A percentile compares a stretch with the other conserved stretches of the same genome.
Conservation (phyloP, 1,140 invertebrate species). For the Thalassaphorura encarpata region DNA sequence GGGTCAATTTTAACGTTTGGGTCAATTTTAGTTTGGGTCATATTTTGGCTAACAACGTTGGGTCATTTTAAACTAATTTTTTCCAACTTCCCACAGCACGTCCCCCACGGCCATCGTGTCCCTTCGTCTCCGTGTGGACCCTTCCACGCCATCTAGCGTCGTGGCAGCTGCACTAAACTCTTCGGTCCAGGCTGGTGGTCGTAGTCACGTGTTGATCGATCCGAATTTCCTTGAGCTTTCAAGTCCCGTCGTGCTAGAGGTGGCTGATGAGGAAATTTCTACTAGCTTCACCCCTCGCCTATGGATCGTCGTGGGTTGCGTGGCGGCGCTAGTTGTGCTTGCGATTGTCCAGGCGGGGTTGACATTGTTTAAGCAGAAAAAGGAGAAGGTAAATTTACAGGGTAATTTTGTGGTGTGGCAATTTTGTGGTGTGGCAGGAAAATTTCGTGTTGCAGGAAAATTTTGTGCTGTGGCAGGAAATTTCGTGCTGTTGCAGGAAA, state of each 20-base stretch:
- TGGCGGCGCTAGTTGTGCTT: slow-evolving; percentile 63
- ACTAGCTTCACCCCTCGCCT: slow-evolving; percentile 37
- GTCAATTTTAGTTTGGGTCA: too few species aligned
- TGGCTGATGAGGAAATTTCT: not conserved
- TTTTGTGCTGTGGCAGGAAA: not conserved
- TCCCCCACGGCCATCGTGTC: too few species aligned
- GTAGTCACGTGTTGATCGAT: slow-evolving; percentile 65
- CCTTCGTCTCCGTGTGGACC: too few species aligned
- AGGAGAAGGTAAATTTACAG: slow-evolving; percentile 50
- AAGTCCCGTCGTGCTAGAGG: slow-evolving; percentile 8
- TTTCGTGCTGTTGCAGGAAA: not conserved
- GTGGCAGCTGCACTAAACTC: too few species aligned
- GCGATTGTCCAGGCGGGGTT: slow-evolving; percentile 72
- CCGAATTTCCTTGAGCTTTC: slow-evolving; percentile 35
- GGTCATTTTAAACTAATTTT: too few species aligned
- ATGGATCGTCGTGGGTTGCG: slow-evolving; percentile 70
- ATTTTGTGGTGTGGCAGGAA: not conserved
- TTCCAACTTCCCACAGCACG: too few species aligned
- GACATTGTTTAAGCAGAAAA: slow-evolving; percentile 64
- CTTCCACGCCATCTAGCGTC: too few species aligned
- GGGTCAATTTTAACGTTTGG: too few species aligned
- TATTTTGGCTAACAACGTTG: too few species aligned
- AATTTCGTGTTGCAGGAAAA: not conserved
- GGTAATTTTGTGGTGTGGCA: slow-evolving; percentile 41
- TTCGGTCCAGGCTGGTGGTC: too few species aligned